phyloP scores from a whole-genome alignment of 2,888 invertebrate species.

The Pinctada fucata region DNA sequence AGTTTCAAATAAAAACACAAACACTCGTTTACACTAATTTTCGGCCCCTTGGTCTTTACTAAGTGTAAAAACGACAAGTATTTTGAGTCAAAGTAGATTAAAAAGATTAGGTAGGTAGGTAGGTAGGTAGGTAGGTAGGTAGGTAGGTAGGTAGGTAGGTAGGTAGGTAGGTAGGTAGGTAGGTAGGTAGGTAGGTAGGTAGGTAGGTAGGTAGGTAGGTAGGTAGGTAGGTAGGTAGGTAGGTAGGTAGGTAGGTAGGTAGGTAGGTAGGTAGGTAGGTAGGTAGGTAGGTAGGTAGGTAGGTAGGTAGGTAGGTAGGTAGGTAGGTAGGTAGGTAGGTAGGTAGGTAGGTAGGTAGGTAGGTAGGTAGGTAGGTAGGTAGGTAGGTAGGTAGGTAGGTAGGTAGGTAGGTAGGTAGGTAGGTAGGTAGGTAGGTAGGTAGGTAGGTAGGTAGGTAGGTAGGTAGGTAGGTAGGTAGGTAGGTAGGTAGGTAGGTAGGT shows the following conservation, averaged over 20 bases:
- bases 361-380: constrained; percentile 2
- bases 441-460: constrained; percentile 2
- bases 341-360: constrained; percentile 2
- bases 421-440: constrained; percentile 2
- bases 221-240: constrained; percentile 2
- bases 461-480: constrained; percentile 2
- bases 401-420: constrained; percentile 2
- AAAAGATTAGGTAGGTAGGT: background rate
- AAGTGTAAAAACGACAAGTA: no score
- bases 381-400: constrained; percentile 2
- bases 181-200: constrained; percentile 2
- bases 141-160: constrained; percentile 2
- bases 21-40: no score
- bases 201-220: constrained; percentile 2
- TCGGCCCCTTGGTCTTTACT: no score
- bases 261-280: constrained; percentile 2
- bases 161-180: constrained; percentile 2
- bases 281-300: constrained; percentile 2
- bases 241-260: constrained; percentile 2
- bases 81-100: no score
- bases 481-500: constrained; percentile 2
- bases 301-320: constrained; percentile 2
- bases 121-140: constrained; percentile 2
- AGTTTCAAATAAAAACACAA: no score
- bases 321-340: constrained; percentile 2